Base-by-base conservation (phyloP, 2,888 invertebrate species). In the Neoaliturus tenellus region DNA sequence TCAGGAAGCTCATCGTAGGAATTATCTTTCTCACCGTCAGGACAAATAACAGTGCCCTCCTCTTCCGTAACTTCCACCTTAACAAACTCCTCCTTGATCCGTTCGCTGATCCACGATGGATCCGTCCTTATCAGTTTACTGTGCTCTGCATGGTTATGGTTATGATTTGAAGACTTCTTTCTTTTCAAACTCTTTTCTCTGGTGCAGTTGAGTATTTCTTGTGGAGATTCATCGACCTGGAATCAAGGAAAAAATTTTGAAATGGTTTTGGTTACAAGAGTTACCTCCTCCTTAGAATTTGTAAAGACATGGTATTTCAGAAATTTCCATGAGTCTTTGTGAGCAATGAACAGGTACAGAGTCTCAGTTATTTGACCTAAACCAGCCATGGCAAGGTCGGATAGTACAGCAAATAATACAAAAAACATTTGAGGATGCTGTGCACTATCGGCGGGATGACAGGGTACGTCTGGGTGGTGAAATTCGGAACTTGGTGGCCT, bases 1-100 rank as follows among this genome's bases (percentile, higher is more conserved):
- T 78, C 78, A 1, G 78, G 78, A 0, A 78, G 55, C 33, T 78
- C 78, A 33, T 78, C 78, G 31, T 35, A 17, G 0, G 78, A 48
- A 0, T 17, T 51, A 14, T 78, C 78, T 8, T 17, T 44, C 12
- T 78, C 48, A 51, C 31, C 20, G 31, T 23, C 44, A 5, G 23
- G 23, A 39, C 12, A 39, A 39, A 12, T 39, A 17, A 10, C 33
- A 28, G 10, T 25, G 28, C 55, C 35, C 23, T 78, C 78, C 23
- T 78, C 78, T 17, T 55, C 78, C n/a, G 48, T 78, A 12, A 78
- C 35, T 25, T 51, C 55, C 23, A 78, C 78, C 28, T 78, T 78
- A 2, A 78, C 55, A 55, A 78, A 78, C 78, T 78, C 78, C 55
- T 78, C 78, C 55, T 78, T 55, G 51, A 78, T 78, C 35, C 55